Base-by-base conservation (phyloP, 2,888 invertebrate genomes). In the Lochmaea crataegi region DNA sequence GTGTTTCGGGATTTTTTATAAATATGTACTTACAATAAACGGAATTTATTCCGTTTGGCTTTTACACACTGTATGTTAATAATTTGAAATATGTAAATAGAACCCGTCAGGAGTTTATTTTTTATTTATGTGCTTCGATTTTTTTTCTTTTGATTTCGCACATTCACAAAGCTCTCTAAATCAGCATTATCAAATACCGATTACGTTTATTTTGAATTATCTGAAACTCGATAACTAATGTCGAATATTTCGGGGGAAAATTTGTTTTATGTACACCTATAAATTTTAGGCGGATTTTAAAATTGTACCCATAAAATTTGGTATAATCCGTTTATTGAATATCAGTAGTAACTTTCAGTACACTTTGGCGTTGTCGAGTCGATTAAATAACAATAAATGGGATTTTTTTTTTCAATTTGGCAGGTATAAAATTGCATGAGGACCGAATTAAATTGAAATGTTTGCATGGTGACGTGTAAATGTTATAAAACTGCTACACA, bases 81-180 rank as follows among this genome's bases (percentile, higher is more conserved):
- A 26, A 26, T 26, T 26, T 2, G 0, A 26, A 26, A 26, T 26
- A 26, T 26, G 26, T 26, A 26, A 26, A 26, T 26, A 45, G 12
- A 45, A 45, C 51, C 45, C 22, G 26, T 7, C 48, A 22, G 45
- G 16, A 68, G 66, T 60, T 69, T 42, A 74, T 16, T 14, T 16
- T 16, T 12, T 45, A 18, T 48, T 41, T 56, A 41, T 11, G 58
- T 58, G 32, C 16, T 57, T 22, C 63, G 18, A 69, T 77, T 77
- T 77, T 78, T 77, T 72, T 38, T 1, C 32, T 32, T 32, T 66
- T 75, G 68, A 76, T 74, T 78, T 65, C 16, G 75, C 79, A 74
- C 75, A 76, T 80, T 78, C 75, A 78, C 75, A 69, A 64, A 71
- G 77, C 78, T 76, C 75, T 80, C 75, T 80, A 70, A 72, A 74